phyloP scores from a whole-genome alignment of 2,113 vertebrate genomes.

The Hydrochoerus hydrochaeris region DNA sequence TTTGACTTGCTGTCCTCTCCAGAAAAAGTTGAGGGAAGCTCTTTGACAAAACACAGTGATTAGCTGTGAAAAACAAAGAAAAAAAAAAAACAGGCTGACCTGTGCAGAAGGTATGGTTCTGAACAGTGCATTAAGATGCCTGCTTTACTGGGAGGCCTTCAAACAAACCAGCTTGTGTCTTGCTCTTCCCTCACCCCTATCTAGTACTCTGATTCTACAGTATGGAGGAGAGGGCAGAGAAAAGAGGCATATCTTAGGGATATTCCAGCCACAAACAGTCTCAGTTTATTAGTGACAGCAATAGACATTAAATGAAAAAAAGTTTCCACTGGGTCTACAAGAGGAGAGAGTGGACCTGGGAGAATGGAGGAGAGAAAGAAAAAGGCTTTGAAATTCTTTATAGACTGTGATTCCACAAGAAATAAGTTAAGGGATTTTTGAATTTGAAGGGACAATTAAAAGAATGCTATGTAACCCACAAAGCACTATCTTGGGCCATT shows the following conservation, averaged over 20 bases:
- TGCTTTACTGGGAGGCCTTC: background rate
- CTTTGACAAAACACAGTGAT: background rate
- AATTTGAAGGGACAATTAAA: background rate
- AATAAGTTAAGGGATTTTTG: background rate
- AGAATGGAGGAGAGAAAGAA: background rate
- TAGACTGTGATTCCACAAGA: background rate
- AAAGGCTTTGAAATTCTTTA: background rate
- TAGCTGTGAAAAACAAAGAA: background rate
- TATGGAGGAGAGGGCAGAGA: background rate
- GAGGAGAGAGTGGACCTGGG: background rate
- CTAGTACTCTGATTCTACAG: background rate
- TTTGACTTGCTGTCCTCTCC: background rate
- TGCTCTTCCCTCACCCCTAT: background rate
- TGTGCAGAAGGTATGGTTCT: background rate
- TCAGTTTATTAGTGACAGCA: background rate
- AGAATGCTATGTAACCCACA: background rate
- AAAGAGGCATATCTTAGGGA: background rate
- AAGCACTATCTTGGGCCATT: background rate
- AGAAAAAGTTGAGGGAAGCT: background rate
- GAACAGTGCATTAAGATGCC: background rate
- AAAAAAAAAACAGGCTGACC: background rate
- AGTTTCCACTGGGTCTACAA: background rate
- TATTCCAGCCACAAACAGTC: background rate
- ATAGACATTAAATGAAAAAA: background rate
- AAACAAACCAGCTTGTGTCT: background rate